These are phyloP conservation scores for Monomorium pharaonis DNA, from an alignment of 1,140 invertebrate genomes.

Conservation along the genomic window DNA sequence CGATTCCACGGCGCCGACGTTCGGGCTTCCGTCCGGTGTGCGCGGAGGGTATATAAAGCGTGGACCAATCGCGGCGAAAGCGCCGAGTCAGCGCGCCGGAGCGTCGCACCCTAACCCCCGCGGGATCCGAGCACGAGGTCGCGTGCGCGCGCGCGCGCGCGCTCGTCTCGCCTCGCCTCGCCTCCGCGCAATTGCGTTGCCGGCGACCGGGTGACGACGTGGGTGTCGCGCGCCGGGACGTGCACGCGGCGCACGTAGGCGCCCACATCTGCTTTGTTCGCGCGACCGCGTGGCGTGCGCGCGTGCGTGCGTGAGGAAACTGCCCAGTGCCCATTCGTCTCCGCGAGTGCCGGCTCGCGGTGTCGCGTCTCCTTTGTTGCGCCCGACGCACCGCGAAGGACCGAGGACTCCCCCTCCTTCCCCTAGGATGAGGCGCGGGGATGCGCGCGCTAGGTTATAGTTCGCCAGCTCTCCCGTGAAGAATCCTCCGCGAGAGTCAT, in stretches of 20 bases:
- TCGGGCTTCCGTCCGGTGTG: no score
- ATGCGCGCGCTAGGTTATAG: constrained; percentile 39
- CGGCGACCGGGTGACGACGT: neutral
- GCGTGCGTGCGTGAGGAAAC: neutral
- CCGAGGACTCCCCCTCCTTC: neutral
- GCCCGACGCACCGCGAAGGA: no score
- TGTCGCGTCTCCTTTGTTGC: no score
- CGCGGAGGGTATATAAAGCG: no score
- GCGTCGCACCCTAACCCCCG: constrained; percentile 45
- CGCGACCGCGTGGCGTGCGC: constrained; percentile 57
- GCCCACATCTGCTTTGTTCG: constrained; percentile 20
- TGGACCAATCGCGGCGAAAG: constrained; percentile 35
- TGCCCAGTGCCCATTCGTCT: neutral
- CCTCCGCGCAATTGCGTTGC: neutral
- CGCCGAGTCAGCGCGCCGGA: constrained; percentile 77
- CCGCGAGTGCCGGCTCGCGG: neutral
- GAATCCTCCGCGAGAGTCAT: neutral
- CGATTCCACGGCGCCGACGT: no score
- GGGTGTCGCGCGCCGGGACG: neutral
- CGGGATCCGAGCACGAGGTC: neutral
- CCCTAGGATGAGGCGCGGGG: neutral
- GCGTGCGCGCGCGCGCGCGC: no score
- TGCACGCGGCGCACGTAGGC: neutral
- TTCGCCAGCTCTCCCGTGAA: constrained; percentile 33
- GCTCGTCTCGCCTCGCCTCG: no score